Evolutionary conservation across 2,113 vertebrate genomes (phyloP), one percentile per base, ranked within the genome.

Genomic region (Numida meleagris): DNA sequence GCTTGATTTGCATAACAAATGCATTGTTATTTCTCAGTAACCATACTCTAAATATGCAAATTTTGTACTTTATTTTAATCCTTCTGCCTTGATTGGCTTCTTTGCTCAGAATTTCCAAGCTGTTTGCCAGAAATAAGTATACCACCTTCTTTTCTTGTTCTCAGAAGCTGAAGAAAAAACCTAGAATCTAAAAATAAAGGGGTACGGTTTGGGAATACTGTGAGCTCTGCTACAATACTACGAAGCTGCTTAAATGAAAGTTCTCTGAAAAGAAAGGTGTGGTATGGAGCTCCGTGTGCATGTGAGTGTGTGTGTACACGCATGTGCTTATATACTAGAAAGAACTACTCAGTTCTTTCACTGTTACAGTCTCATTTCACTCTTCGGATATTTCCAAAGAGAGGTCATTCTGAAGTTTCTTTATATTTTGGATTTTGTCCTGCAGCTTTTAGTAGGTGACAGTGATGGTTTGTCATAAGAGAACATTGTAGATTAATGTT

Each of bases 1-100:
- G 36, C 61, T 91, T 88, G 72, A 89, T 93, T 93, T 95, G 43
- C 72, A 96, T 70, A 95, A 94, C 75, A 20, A 53, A 63, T 42
- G 45, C 89, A 94, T 91, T 97, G 94, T 94, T 89, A 86, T 96
- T 94, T 92, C 77, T 94, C 94, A 93, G 83, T 66, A 93, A 86
- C 78, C 88, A 68, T 94, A 71, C 58, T 84, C 68, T 92, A 79
- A 94, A 88, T 90, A 96, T 96, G 93, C 95, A 96, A 91, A 95
- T 96, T 77, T 88, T 82, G 51, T 89, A 76, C 89, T 93, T 90
- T 96, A 51, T 91, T 95, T 45, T 86, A 93, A 96, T 93, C 84
- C 67, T 83, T 82, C 72, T 92, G 82, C 92, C 74, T 85, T 93
- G 84, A 82, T 86, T 92, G 65, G 76, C 48, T 95, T 90, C 82